These are phyloP conservation scores for Polypedilum vanderplanki DNA, from an alignment of 1,140 invertebrate genomes.

Conservation along the genomic window DNA sequence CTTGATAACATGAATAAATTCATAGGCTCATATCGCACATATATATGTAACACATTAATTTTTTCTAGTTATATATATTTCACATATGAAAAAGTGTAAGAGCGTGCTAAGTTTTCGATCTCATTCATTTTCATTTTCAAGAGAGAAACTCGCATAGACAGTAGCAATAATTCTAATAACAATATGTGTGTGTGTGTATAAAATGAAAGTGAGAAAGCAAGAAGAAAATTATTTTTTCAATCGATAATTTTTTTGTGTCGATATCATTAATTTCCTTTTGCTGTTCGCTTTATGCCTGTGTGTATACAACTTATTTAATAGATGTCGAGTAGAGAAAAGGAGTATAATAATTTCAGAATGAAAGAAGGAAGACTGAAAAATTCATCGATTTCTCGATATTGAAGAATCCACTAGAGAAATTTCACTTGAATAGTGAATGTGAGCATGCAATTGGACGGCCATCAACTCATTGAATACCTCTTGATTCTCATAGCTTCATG, in stretches of 20 bases:
- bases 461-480: background rate
- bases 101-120: slow-evolving; percentile 17
- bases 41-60: background rate
- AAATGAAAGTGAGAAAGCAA: background rate
- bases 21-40: background rate
- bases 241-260: slow-evolving; percentile 5
- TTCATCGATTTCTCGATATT: too few species aligned
- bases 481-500: background rate
- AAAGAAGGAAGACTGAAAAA: too few species aligned
- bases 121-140: background rate
- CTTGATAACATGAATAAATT: too few species aligned
- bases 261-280: slow-evolving; percentile 10
- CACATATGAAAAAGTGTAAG: background rate
- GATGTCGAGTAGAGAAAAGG: background rate
- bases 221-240: background rate
- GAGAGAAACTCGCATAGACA: background rate
- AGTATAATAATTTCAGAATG: background rate
- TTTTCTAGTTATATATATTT: background rate
- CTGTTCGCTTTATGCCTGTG: background rate
- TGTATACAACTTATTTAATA: background rate
- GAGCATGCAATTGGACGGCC: background rate
- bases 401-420: too few species aligned
- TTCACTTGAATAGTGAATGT: too few species aligned
- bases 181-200: background rate
- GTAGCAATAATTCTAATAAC: background rate